A percentile compares a stretch with the other conserved stretches of the same genome.
phyloP scores from a whole-genome alignment of 2,113 vertebrate species.

The Anoura caudifer region DNA sequence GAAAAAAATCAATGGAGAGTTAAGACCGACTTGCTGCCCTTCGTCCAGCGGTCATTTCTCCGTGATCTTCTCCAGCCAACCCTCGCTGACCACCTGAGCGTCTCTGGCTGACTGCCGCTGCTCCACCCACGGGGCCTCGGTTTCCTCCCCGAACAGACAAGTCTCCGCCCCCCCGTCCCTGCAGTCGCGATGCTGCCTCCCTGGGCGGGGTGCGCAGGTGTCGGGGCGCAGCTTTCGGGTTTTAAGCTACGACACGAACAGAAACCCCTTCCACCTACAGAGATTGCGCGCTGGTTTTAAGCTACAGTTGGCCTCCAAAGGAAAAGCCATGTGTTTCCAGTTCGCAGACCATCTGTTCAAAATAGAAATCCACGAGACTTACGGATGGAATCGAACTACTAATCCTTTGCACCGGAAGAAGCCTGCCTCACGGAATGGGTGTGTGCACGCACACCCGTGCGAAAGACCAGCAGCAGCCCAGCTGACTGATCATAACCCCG shows the following conservation, averaged over 20 bases:
- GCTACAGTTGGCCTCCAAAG: background rate
- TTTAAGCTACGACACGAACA: background rate
- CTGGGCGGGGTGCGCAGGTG: background rate
- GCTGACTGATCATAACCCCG: background rate
- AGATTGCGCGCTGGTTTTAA: background rate
- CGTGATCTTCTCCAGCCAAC: background rate
- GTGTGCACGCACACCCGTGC: background rate
- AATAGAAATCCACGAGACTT: background rate
- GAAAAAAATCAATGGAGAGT: background rate
- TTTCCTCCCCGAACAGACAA: background rate
- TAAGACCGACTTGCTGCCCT: background rate
- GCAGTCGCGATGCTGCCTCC: background rate
- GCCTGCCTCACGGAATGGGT: background rate
- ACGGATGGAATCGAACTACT: background rate
- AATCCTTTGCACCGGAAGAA: background rate
- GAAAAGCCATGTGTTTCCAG: background rate
- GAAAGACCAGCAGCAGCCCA: background rate
- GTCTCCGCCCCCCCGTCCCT: too few relatives aligned
- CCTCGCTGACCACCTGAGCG: background rate
- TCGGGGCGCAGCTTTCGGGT: background rate
- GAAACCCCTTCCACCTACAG: background rate
- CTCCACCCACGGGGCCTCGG: rapidly evolving
- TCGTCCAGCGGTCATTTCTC: background rate
- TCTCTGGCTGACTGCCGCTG: too few relatives aligned
- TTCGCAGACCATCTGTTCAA: background rate